A percentile compares a stretch with the other conserved stretches of the same genome.
Conservation (phyloP, 2,888 invertebrate species). For the Rhorus exstirpatorius region DNA sequence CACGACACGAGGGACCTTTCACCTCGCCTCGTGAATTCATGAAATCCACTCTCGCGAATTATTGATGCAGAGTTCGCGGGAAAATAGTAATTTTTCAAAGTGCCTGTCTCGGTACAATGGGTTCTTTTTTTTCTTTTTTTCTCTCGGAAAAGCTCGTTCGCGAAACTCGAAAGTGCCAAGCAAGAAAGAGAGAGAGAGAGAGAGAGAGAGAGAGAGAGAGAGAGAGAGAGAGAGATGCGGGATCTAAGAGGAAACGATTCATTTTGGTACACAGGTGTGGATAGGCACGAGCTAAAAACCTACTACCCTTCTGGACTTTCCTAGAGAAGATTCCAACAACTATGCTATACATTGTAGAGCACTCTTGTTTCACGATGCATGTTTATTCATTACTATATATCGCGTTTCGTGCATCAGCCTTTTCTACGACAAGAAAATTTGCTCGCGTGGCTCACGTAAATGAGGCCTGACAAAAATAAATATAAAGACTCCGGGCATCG, state of each 20-base stretch:
- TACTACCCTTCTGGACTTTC: constrained; percentile 49
- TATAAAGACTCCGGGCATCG: neutral
- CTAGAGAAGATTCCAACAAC: constrained; percentile 22
- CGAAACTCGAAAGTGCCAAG: constrained; percentile 1
- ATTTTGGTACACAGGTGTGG: constrained; percentile 63
- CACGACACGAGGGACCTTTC: constrained; percentile 50
- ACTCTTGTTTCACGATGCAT: neutral
- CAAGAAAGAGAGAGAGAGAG: constrained; percentile 21
- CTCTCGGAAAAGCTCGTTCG: neutral
- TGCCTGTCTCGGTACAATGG: constrained; percentile 39
- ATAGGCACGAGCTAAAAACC: constrained; percentile 61
- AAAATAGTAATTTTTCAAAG: constrained; percentile 66
- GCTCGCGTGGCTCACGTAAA: neutral
- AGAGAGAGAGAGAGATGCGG: constrained; percentile 45
- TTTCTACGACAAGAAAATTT: constrained; percentile 2
- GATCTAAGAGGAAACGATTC: constrained; percentile 54
- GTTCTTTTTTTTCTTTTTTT: constrained; percentile 10
- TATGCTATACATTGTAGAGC: constrained; percentile 1
- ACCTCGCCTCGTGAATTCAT: constrained; percentile 57
- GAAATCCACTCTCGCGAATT: constrained; percentile 65
- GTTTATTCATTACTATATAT: neutral
- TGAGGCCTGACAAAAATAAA: neutral
- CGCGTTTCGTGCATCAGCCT: neutral
- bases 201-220: constrained; percentile 22
- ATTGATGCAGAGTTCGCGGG: constrained; percentile 56